Percentiles rank a stretch among this genome's conserved stretches.
These are phyloP conservation scores for Microtus richardsoni DNA, from an alignment of 2,113 vertebrate species.

Conservation along the genomic window DNA sequence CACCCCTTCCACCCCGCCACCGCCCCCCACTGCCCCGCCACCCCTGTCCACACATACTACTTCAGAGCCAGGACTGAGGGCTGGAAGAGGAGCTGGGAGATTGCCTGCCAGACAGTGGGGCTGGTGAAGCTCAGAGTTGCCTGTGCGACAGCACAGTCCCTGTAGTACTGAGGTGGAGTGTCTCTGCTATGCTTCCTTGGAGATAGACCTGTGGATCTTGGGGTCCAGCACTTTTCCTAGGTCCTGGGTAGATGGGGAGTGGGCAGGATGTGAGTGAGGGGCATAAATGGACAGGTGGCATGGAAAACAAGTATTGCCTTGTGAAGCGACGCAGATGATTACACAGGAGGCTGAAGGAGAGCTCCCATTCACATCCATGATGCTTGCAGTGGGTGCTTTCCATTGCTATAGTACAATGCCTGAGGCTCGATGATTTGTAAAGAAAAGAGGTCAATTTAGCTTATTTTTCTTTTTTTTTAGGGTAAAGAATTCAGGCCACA, in stretches of 20 bases:
- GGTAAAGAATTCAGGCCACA: background rate
- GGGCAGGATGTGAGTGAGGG: background rate
- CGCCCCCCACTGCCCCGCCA: background rate
- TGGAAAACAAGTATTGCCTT: fast-evolving
- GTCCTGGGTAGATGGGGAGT: background rate
- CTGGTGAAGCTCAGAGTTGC: background rate
- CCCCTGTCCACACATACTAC: constrained; percentile 1
- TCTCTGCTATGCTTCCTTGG: background rate
- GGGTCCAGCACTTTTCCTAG: no score
- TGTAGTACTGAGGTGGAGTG: background rate
- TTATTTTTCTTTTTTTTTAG: background rate
- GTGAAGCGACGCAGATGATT: background rate
- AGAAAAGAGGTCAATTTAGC: background rate
- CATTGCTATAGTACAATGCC: background rate
- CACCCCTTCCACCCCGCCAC: background rate
- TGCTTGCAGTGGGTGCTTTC: background rate
- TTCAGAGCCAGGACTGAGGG: constrained; percentile 54
- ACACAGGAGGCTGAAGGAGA: background rate
- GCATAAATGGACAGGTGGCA: background rate
- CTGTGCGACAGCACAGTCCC: constrained; percentile 39
- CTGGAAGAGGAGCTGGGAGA: constrained; percentile 23
- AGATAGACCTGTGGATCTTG: background rate
- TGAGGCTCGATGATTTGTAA: background rate
- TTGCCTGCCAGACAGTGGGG: background rate
- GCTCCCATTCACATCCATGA: background rate